Base-by-base conservation (phyloP, 2,888 invertebrate species). In the Icerya purchasi region DNA sequence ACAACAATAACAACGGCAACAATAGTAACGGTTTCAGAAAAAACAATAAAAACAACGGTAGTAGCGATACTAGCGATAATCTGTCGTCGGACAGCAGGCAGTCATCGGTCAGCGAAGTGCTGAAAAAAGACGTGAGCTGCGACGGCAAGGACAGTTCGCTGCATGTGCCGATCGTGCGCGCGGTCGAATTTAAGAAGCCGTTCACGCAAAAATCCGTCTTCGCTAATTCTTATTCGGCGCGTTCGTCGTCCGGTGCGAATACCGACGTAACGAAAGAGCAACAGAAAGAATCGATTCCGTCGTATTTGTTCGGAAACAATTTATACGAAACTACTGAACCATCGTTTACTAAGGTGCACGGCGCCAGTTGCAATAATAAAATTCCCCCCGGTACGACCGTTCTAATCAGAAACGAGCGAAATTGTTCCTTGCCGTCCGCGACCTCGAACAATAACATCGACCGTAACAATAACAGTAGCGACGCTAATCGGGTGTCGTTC, bases 121-220 rank as follows among this genome's bases (percentile, higher is more conserved):
- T 22, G 14, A 50, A 20, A 18, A 14, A 10, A 57, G 50, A 20
- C 50, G 50, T 2, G 3, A 5, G 8, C 19, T 10, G n/a, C 18
- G 21, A 2, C 1, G 49, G 49, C 3, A n/a, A 2, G 8, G 1
- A 22, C 8, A 49, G 52, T 14, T 18, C 50, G 22, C 53, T 57
- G 1, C 65, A 72, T 58, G 70, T 75, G 50, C 76, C 76, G 23
- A 71, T 75, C 19, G 75, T 76, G 5, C 66, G 74, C 63, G 70
- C 74, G 2, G 75, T 76, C 0, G 75, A 76, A 66, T 67, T 75
- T 21, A 76, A 76, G 64, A 75, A 75, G 65, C 69, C 72, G 1
- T 73, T 69, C 63, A 69, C 66, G 63, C 64, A 64, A 59, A 57
- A 52, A 25, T n/a, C 20, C 54, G 50, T 36, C 54, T 22, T 14